These are phyloP conservation scores for Platycercus adscitus DNA, from an alignment of 2,113 vertebrate species.

Conservation along the genomic window DNA sequence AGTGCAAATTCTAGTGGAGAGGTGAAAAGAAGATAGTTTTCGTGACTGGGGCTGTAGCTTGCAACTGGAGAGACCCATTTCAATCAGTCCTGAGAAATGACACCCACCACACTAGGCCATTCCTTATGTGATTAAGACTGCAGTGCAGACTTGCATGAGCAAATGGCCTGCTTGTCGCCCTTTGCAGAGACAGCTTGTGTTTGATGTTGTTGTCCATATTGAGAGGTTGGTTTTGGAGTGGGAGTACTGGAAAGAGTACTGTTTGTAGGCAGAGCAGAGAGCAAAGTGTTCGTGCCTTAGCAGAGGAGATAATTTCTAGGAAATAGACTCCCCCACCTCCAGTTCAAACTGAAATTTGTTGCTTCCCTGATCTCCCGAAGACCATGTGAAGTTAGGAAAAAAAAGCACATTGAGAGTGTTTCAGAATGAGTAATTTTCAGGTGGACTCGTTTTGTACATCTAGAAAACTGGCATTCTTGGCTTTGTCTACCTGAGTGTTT, in stretches of 20 bases:
- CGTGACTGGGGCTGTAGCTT: neutral
- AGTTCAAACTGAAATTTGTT: neutral
- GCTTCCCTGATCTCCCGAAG: neutral
- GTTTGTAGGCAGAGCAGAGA: conserved; percentile 18
- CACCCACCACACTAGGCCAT: rapidly evolving
- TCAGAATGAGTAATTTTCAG: neutral
- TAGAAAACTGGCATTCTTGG: neutral
- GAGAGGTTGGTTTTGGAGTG: conserved; percentile 36
- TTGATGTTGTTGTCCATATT: conserved; percentile 28
- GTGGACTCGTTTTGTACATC: neutral
- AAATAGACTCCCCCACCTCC: neutral
- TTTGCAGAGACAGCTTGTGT: conserved; percentile 30
- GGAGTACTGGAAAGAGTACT: conserved; percentile 18
- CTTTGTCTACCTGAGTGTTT: neutral
- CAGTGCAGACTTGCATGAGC: neutral
- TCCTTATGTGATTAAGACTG: neutral
- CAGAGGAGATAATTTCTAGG: neutral
- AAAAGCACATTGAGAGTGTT: neutral
- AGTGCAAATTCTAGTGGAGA: neutral
- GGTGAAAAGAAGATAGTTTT: neutral
- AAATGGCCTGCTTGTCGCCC: neutral
- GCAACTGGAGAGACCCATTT: neutral
- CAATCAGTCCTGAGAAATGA: neutral
- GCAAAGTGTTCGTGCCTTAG: neutral
- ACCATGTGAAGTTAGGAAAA: neutral